phyloP scores from a whole-genome alignment of 2,113 vertebrate genomes.

The Charina bottae region DNA sequence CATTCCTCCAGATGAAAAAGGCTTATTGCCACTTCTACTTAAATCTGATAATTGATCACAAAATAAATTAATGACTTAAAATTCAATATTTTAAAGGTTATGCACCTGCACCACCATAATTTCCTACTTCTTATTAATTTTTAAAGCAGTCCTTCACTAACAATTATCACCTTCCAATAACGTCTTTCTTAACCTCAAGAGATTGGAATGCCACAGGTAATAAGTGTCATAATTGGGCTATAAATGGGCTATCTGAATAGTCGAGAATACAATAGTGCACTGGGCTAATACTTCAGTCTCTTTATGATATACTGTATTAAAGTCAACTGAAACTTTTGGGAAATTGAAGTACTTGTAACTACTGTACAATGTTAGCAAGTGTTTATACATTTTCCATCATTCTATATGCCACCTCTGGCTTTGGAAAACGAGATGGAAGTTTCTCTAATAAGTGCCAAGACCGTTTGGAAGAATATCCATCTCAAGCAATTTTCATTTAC shows the following conservation, averaged over 20 bases:
- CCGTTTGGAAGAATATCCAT: conserved; percentile 35
- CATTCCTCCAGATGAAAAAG: not conserved
- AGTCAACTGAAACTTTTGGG: conserved; percentile 40
- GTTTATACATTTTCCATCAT: conserved; percentile 9
- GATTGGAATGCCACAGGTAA: conserved; percentile 6
- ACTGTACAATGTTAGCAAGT: not conserved
- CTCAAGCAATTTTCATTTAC: conserved; percentile 42
- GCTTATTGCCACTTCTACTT: not conserved
- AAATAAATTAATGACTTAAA: conserved; percentile 1
- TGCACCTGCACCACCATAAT: not conserved
- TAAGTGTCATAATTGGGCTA: conserved; percentile 22
- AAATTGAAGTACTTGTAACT: conserved; percentile 45
- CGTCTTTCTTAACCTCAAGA: conserved; percentile 6
- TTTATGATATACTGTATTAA: not conserved
- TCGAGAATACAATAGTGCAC: conserved; percentile 21
- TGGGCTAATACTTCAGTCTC: not conserved
- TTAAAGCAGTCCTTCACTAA: conserved; percentile 25
- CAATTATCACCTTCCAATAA: conserved; percentile 3
- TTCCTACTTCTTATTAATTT: conserved; percentile 23
- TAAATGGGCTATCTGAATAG: not conserved
- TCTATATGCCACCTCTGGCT: conserved; percentile 54
- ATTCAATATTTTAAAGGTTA: conserved; percentile 16
- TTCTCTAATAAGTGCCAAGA: conserved; percentile 4
- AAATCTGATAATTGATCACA: conserved; percentile 8
- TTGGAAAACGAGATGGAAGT: conserved; percentile 42